Evolutionary conservation across 1,140 invertebrate genomes (phyloP), one percentile per base, ranked within the genome.

Genomic region (Drosophila novamexicana): DNA sequence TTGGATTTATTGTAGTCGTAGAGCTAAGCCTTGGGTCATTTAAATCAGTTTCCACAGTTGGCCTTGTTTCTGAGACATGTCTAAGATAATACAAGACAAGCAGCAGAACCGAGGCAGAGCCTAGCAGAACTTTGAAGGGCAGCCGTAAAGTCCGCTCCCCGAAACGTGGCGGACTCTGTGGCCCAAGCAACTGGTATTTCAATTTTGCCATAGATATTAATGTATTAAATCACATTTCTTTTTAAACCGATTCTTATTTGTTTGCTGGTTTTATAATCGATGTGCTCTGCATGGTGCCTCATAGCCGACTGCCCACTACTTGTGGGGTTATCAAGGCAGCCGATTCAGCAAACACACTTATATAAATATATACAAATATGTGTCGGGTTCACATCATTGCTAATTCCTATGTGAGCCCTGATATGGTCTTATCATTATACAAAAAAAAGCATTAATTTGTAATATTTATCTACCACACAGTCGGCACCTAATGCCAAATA

Each of bases 181-280:
- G 66, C 32, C 39, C 12, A 34, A 69, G 14, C 53, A 62, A 37
- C 10, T 45, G 54, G 14, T 72, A 67, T 39, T 49, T 18, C n/a
- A 44, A 14, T 22, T 53, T 67, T 9, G 29, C 34, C 63, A 66
- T 66, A 8, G 18, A 14, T 1, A 10, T 32, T 1, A 29, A 32
- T 44, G 6, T 29, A 58, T 58, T n/a, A 22, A 50, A 22, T 9
- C 34, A 12, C 9, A 42, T 29, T 57, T 42, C 16, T 22, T 29
- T 40, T 22, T 6, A 12, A 18, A 1, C 18, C 18, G 18, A 18
- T 18, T 18, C 1, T 18, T 18, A 18, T 18, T 18, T 18, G 12
- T 12, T 36, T 18, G 61, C 12, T 18, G 1, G 5, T n/a, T 53
- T 22, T 7, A 7, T 10, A 8, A 22, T n/a, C 36, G 52, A 7